phyloP scores from a whole-genome alignment of 2,797 vertebrate species.

The Mormyrops attenuatus region DNA sequence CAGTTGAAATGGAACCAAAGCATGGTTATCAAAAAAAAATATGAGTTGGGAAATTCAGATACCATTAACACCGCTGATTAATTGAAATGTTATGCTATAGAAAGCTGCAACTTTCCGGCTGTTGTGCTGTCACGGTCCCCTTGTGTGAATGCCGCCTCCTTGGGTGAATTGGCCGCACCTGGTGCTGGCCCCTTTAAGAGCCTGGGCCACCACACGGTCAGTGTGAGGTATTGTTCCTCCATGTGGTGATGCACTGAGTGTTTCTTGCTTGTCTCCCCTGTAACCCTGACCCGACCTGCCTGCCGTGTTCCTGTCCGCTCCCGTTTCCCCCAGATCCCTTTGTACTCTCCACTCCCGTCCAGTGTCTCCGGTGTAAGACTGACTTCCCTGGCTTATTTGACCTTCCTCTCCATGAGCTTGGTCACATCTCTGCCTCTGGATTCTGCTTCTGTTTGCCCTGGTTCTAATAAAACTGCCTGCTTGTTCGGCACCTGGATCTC shows the following conservation, averaged over 20 bases:
- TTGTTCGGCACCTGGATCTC: background rate
- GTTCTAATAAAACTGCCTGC: background rate
- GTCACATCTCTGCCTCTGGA: background rate
- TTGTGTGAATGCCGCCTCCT: background rate
- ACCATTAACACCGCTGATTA: background rate
- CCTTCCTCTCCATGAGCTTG: background rate
- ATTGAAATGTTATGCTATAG: background rate
- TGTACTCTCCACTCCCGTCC: background rate
- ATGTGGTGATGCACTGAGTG: background rate
- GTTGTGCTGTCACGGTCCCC: background rate
- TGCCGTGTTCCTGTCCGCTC: background rate
- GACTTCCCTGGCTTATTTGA: background rate
- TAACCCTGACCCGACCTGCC: background rate
- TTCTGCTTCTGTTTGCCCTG: background rate
- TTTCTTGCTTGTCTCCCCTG: background rate
- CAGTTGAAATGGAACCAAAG: background rate
- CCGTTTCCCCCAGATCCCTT: background rate
- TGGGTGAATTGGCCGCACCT: background rate
- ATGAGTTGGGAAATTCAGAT: background rate
- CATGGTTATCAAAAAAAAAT: background rate
- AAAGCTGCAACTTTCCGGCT: background rate
- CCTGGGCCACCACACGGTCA: background rate
- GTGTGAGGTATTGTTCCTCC: background rate
- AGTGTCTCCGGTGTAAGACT: background rate
- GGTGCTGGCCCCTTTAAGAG: background rate